Evolutionary conservation across 30 jellyfish, hydroid and myxozoan species (phyloP).

Genomic region (Hydra vulgaris): DNA sequence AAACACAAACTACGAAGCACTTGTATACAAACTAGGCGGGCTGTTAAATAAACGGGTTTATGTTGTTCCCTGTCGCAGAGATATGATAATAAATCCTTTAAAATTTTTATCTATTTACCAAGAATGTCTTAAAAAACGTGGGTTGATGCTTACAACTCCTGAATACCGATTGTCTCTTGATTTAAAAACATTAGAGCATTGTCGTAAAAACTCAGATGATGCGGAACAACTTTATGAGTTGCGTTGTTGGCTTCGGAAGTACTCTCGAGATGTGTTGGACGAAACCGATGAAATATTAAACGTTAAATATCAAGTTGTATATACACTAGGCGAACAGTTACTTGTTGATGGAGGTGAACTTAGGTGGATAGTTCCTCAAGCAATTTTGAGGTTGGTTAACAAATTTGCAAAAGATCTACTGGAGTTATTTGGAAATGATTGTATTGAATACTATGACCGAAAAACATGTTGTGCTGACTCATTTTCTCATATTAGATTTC

Average conservation of each 20-base stretch:
- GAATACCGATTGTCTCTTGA: background rate
- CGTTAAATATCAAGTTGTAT: background rate
- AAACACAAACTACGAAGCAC: background rate
- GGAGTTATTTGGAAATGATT: background rate
- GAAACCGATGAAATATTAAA: background rate
- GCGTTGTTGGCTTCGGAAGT: background rate
- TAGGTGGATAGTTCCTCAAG: background rate
- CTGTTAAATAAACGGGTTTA: background rate
- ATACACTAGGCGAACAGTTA: background rate
- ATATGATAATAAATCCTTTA: background rate
- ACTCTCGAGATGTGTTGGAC: background rate
- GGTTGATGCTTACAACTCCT: background rate
- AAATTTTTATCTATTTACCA: background rate
- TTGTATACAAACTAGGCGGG: background rate
- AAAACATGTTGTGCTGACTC: background rate
- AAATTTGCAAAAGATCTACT: background rate
- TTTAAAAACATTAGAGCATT: background rate
- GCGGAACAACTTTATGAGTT: background rate
- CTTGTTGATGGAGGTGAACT: background rate
- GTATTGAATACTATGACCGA: background rate
- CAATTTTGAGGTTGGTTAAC: background rate
- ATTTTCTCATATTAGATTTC: background rate
- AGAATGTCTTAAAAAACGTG: background rate
- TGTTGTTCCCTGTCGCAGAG: background rate
- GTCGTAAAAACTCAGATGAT: background rate